Percentiles rank a stretch among this genome's conserved stretches.
These are phyloP conservation scores for Lydus trimaculatus DNA, from an alignment of 2,888 invertebrate species.

Conservation along the genomic window DNA sequence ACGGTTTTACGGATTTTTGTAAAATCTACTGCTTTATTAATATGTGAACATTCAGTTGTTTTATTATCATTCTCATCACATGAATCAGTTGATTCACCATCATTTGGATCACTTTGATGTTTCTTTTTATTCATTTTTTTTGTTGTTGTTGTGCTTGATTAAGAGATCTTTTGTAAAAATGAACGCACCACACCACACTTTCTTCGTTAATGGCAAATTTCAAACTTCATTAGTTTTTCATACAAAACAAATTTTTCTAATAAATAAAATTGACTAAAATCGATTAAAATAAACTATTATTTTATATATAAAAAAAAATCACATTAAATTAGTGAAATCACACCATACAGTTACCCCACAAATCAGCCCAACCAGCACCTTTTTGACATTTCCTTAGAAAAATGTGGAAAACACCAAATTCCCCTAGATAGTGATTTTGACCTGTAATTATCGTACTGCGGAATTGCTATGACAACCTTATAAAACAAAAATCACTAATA, in stretches of 20 bases:
- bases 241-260: background rate
- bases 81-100: conserved; percentile 75
- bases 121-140: conserved; percentile 76
- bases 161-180: conserved; percentile 14
- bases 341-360: background rate
- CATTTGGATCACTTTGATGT: conserved; percentile 72
- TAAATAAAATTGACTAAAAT: conserved; percentile 11
- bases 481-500: too few relatives aligned
- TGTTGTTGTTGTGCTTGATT: conserved; percentile 13
- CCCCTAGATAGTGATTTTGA: background rate
- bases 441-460: background rate
- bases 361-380: background rate
- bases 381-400: background rate
- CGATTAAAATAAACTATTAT: background rate
- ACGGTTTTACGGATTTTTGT: conserved; percentile 65
- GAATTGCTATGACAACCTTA: too few relatives aligned
- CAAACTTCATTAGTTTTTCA: conserved; percentile 19
- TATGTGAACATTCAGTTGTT: conserved; percentile 71
- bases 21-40: conserved; percentile 73
- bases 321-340: too few relatives aligned
- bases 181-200: background rate
- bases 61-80: conserved; percentile 71
- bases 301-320: background rate
- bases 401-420: background rate
- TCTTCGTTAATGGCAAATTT: conserved; percentile 22